Base-by-base conservation (phyloP, 2,113 vertebrate species). In the Grantiella picta region DNA sequence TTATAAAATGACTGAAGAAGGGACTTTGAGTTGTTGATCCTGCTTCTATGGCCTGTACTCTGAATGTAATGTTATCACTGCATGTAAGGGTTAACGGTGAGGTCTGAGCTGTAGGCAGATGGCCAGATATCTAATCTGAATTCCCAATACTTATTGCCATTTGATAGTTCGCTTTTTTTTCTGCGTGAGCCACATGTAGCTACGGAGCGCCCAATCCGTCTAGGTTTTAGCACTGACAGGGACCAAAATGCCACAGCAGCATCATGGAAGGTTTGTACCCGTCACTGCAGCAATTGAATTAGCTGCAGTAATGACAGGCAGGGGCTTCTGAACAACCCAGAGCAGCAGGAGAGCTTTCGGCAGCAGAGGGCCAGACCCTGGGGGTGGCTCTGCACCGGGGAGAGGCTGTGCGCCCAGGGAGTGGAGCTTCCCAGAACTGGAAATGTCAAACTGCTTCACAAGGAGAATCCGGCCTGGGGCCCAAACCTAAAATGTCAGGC, bases 381-480 rank as follows among this genome's bases (percentile, higher is more conserved):
- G 64, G 77, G 77, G 45, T 49, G 59, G 72, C 42, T 91, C 40
- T 69, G 66, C 45, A 14, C 52, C 0, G 7, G 40, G 77, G 52
- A 82, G 21, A 38, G 28, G 85, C 77, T 57, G 71, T 1, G 6
- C 1, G 15, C 80, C 61, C 9, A 0, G 65, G 84, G 69, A 91
- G 53, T 13, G 13, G 47, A 85, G 6, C 66, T 95, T 97, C 92
- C 92, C 95, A 96, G 85, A 94, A 92, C 59, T 92, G 81, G 29
- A 96, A 94, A 95, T 92, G 94, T 96, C 94, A 95, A 91, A 93
- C 82, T 86, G 71, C 80, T 92, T 50, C 77, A 5, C 86, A 82
- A 72, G 94, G 82, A 77, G 88, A 93, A 72, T 22, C 82, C 76
- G 76, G 76, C 85, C 79, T 27, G 15, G 80, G 82, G 80, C 76